A percentile compares a stretch with the other conserved stretches of the same genome.
phyloP scores from a whole-genome alignment of 64 coral and sea anemone species.

The Exaiptasia diaphana region DNA sequence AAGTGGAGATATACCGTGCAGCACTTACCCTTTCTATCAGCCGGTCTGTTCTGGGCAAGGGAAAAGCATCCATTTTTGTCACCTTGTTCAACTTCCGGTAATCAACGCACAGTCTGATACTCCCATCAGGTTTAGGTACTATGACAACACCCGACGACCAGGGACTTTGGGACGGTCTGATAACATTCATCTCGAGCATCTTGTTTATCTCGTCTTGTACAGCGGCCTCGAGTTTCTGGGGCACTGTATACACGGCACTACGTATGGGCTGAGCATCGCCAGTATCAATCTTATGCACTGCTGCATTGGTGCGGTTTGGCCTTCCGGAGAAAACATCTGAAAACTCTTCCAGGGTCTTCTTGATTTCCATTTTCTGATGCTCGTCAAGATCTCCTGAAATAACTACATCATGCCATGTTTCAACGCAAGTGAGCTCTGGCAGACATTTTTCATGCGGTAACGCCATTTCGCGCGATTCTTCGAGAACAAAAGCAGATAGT shows the following conservation, averaged over 20 bases:
- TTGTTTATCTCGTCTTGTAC: slow-evolving; percentile 22
- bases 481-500: neutral
- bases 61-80: slow-evolving; percentile 27
- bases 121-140: slow-evolving; percentile 32
- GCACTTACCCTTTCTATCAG: slow-evolving; percentile 32
- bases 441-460: neutral
- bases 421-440: neutral
- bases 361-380: neutral
- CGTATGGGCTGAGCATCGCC: slow-evolving; percentile 5
- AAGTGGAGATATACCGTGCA: slow-evolving; percentile 19
- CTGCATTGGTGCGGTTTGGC: neutral
- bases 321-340: slow-evolving; percentile 5
- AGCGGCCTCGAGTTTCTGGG: neutral
- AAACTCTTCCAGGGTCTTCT: slow-evolving; percentile 2
- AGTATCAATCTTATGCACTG: neutral
- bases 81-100: slow-evolving; percentile 49
- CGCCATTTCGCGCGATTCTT: slow-evolving; percentile 4
- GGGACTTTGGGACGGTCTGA: slow-evolving; percentile 20
- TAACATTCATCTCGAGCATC: slow-evolving; percentile 39
- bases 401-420: neutral
- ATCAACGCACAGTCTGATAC: slow-evolving; percentile 44
- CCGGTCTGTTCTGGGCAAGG: slow-evolving; percentile 18
- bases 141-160: slow-evolving; percentile 26
- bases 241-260: neutral
- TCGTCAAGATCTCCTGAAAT: slow-evolving; percentile 5